A percentile compares a stretch with the other conserved stretches of the same genome.
Conservation (phyloP, 23 tunicate genomes). For the Trididemnum miniatum region DNA sequence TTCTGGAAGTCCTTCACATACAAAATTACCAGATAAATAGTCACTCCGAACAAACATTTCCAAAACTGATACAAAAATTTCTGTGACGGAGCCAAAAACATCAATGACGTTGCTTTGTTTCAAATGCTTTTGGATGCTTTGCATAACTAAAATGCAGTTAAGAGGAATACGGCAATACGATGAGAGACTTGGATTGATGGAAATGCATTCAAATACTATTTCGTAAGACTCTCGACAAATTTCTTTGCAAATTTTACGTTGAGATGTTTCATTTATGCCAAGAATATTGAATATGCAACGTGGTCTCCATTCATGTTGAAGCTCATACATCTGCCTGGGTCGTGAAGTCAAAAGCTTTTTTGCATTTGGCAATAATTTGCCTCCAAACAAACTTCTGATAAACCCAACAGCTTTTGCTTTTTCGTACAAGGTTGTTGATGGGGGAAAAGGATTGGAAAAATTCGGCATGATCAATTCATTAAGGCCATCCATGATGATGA, state of each 20-base stretch:
- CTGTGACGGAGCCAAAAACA: background rate
- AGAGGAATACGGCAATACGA: background rate
- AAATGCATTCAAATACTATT: background rate
- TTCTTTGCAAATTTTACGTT: background rate
- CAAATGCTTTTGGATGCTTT: background rate
- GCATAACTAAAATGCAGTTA: background rate
- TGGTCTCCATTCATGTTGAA: background rate
- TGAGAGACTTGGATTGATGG: background rate
- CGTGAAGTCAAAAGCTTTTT: slow-evolving; percentile 9
- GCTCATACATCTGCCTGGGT: background rate
- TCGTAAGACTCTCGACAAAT: background rate
- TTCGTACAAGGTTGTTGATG: background rate
- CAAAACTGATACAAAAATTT: background rate
- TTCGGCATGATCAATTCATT: background rate
- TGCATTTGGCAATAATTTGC: background rate
- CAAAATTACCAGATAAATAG: background rate
- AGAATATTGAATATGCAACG: background rate
- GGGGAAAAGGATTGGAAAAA: background rate
- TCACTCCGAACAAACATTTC: background rate
- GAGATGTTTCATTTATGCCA: background rate
- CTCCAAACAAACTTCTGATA: background rate
- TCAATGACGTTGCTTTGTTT: background rate
- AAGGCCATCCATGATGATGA: background rate
- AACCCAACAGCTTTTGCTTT: background rate
- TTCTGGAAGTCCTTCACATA: background rate